Percentiles rank a stretch among this genome's conserved stretches.
Conservation (phyloP, 2,888 invertebrate species). For the Dolomedes plantarius region DNA sequence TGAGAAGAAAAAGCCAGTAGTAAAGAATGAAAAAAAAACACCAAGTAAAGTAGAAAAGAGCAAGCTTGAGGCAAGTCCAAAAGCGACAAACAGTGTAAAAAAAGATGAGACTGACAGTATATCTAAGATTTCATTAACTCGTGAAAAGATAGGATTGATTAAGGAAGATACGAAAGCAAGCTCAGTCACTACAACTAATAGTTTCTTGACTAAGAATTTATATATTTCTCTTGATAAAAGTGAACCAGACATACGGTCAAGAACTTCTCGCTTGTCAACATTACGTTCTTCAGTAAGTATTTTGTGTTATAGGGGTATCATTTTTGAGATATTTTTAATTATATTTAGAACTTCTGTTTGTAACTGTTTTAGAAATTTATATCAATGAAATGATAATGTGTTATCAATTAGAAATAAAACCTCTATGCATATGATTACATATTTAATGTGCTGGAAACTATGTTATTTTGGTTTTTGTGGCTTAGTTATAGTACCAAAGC, state of each 20-base stretch:
- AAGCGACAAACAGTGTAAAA: neutral
- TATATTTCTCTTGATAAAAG: neutral
- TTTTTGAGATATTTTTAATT: too few relatives aligned
- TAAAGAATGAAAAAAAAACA: conserved; percentile 21
- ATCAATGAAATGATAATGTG: too few relatives aligned
- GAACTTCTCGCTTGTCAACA: conserved; percentile 28
- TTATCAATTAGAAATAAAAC: too few relatives aligned
- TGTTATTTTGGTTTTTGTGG: too few relatives aligned
- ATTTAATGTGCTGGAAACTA: too few relatives aligned
- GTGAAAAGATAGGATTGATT: conserved; percentile 19
- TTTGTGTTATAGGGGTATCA: too few relatives aligned
- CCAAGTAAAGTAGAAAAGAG: neutral
- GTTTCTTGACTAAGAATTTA: conserved; percentile 13
- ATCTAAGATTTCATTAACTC: conserved; percentile 19
- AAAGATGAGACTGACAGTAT: conserved; percentile 34
- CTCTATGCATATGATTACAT: too few relatives aligned
- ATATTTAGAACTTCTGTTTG: too few relatives aligned
- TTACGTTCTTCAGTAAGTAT: conserved; percentile 13
- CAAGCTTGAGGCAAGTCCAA: neutral
- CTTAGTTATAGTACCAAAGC: too few relatives aligned
- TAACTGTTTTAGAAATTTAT: too few relatives aligned
- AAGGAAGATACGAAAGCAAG: conserved; percentile 7
- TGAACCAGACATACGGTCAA: neutral
- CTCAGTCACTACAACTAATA: conserved; percentile 11
- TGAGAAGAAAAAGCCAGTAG: conserved; percentile 22